Evolutionary conservation across 2,888 invertebrate genomes (phyloP).

Genomic region (Periphyllus acericola): DNA sequence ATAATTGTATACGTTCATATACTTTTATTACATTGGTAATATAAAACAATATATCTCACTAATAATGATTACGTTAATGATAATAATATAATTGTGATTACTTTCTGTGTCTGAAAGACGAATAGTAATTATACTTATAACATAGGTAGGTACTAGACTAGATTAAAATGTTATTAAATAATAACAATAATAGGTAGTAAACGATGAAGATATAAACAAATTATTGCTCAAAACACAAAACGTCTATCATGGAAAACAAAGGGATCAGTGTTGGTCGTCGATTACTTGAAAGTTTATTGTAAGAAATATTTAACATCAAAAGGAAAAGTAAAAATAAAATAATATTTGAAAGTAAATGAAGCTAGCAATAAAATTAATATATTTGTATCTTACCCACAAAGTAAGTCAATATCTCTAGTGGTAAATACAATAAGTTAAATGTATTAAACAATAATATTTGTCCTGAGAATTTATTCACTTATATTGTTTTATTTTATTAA

Average conservation of each 20-base stretch:
- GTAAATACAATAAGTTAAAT: no score
- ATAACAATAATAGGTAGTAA: conserved; percentile 35
- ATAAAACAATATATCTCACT: conserved; percentile 48
- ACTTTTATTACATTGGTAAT: conserved; percentile 32
- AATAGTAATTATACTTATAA: conserved; percentile 28
- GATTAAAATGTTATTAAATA: conserved; percentile 22
- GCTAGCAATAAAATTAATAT: not conserved
- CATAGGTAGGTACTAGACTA: conserved; percentile 51
- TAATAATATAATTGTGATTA: conserved; percentile 2
- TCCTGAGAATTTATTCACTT: no score
- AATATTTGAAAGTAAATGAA: not conserved
- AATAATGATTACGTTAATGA: conserved; percentile 38
- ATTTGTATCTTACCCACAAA: not conserved
- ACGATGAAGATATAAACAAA: conserved; percentile 1
- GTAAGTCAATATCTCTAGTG: not conserved
- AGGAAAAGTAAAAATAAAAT: not conserved
- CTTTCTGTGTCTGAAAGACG: conserved; percentile 1
- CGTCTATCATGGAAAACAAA: conserved; percentile 35
- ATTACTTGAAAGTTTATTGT: not conserved
- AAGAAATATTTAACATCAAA: no score
- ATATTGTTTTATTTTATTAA: no score
- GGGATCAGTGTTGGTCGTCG: conserved; percentile 19
- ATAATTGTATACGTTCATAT: not conserved
- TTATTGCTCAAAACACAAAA: conserved; percentile 9
- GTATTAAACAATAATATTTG: no score